Base-by-base conservation (phyloP, 2,113 vertebrate genomes). In the Microcebus lehilahytsara region DNA sequence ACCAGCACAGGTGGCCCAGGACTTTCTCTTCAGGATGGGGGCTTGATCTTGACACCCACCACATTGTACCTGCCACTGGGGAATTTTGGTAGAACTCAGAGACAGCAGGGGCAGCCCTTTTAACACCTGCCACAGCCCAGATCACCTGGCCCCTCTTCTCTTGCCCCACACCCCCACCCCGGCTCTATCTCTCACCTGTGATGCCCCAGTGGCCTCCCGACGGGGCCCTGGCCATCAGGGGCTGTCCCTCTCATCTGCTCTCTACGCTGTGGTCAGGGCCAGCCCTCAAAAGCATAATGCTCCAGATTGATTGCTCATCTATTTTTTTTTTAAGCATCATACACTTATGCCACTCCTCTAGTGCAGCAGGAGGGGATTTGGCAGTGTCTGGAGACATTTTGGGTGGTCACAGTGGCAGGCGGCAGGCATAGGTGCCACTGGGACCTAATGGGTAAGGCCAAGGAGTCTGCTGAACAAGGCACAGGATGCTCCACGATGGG, bases 71-170 rank as follows among this genome's bases (percentile, higher is more conserved):
- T 42, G 34, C 64, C 75, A 6, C 1, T 46, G 12, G 34, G 40
- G 71, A 34, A 40, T n/a, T 85, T 85, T 37, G 37, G 49, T 37
- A 71, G 85, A 88, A 62, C 49, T 86, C 53, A 23, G 23, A 0
- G 0, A 7, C 7, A 27, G 62, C 9, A 17, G 32, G 5, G 9
- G n/a, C 3, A 23, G 60, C 3, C 7, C 83, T 60, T 34, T 22
- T 27, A 9, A 64, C 37, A 27, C 20, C 84, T 83, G 51, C 51
- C 49, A 37, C 11, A 7, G 27, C 27, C 56, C 20, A 17, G 46
- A 46, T 84, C 69, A 16, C 71, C 27, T 16, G 51, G 60, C 22
- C 67, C 34, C 22, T 3, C 25, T 51, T 53, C 64, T 42, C 17
- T 69, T n/a, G 49, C 58, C 53, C 77, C 66, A 49, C 32, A 74